Evolutionary conservation across 2,797 vertebrate species (phyloP).

Genomic region (Peromyscus attwateri): DNA sequence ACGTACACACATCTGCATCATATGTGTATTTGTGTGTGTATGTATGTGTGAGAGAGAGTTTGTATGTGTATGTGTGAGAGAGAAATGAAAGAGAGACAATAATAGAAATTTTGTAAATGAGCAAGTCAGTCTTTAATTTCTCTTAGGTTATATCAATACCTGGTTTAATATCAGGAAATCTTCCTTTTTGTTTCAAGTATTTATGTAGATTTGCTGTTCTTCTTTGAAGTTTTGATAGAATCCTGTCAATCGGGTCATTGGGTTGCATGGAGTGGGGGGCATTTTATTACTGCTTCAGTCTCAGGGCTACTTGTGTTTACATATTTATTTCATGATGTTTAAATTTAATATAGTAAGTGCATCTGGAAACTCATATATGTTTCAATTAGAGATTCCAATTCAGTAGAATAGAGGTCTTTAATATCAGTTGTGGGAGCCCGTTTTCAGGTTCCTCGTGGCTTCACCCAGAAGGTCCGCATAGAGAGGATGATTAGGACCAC

Average conservation of each 20-base stretch:
- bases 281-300: background rate
- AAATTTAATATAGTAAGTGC: background rate
- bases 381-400: background rate
- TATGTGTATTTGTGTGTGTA: too few relatives aligned
- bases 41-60: too few relatives aligned
- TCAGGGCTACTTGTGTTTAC: background rate
- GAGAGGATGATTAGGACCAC: too few relatives aligned
- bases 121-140: background rate
- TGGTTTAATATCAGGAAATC: background rate
- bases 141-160: background rate
- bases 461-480: too few relatives aligned
- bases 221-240: background rate
- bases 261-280: background rate
- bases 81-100: too few relatives aligned
- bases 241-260: background rate
- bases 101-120: too few relatives aligned
- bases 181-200: background rate
- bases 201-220: background rate
- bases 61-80: too few relatives aligned
- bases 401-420: background rate
- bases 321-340: background rate
- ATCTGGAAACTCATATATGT: background rate
- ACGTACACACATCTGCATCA: too few relatives aligned
- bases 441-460: too few relatives aligned
- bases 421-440: background rate